Conservation (phyloP, 2,113 vertebrate species). For the Heterochromis multidens region DNA sequence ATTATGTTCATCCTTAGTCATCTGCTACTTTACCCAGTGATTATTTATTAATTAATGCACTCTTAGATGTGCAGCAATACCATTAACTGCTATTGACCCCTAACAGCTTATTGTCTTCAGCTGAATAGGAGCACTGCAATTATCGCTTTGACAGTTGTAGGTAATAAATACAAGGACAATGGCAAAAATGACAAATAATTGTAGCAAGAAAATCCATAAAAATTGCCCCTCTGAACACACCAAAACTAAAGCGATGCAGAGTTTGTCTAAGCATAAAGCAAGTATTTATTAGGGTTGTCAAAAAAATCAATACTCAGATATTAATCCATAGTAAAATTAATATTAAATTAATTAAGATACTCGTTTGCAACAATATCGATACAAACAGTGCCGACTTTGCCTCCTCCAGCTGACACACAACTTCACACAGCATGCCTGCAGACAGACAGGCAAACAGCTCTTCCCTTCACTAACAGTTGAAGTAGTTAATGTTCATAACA, state of each 20-base stretch:
- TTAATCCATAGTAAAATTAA: too few relatives aligned
- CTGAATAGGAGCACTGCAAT: background rate
- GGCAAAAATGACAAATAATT: fast-evolving
- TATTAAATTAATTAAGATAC: too few relatives aligned
- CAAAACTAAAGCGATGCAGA: background rate
- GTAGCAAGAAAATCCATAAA: background rate
- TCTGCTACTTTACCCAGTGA: background rate
- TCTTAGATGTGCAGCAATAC: background rate
- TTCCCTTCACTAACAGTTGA: too few relatives aligned
- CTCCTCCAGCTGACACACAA: too few relatives aligned
- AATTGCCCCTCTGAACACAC: background rate
- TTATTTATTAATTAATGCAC: background rate
- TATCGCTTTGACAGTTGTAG: too few relatives aligned
- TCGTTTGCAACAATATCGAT: too few relatives aligned
- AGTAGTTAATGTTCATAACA: too few relatives aligned
- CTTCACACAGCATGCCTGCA: too few relatives aligned
- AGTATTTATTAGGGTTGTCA: background rate
- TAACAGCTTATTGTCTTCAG: background rate
- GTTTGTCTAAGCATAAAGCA: background rate
- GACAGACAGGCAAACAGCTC: too few relatives aligned
- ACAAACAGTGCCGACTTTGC: too few relatives aligned
- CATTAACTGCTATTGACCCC: background rate
- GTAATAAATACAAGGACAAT: too few relatives aligned
- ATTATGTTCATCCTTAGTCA: background rate
- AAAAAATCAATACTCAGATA: too few relatives aligned